Evolutionary conservation across 2,113 vertebrate genomes (phyloP), one percentile per base, ranked within the genome.

Genomic region (Toxotes chatareus): DNA sequence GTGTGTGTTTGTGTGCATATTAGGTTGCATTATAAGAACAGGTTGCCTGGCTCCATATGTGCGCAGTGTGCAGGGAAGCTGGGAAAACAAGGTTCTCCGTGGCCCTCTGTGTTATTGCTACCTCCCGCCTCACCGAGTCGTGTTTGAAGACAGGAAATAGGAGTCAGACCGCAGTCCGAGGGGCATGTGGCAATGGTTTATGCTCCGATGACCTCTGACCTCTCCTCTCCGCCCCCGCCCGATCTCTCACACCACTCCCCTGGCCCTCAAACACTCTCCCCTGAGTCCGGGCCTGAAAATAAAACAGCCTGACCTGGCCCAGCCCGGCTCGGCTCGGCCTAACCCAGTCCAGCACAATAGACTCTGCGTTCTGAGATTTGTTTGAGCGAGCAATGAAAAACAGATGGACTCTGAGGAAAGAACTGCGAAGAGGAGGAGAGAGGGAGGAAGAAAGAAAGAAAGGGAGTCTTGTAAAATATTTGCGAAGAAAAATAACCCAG

Each of bases 91-190:
- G 93, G 89, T 92, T 96, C 96, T 94, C 90, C 88, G 65, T 93
- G 91, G 80, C 93, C 90, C 89, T 93, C 87, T 51, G 88, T 95
- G 93, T 97, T 97, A 95, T 96, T 97, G 88, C 93, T 95, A 90
- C 94, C 93, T 94, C 94, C 94, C 79, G 88, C 94, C 92, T 94
- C 95, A 94, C 90, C 86, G 80, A 90, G 83, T 79, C 89, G 93
- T 93, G 95, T 96, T 97, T 96, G 95, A 94, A 94, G 95, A 93
- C 95, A 97, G 96, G 96, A 98, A 98, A 96, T 97, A 96, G 92
- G 96, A 97, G 96, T 86, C 94, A 96, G 93, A 91, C 95, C 95
- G 93, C 93, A 93, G 95, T 95, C 95, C 94, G 89, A 87, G 92
- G 93, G 92, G 93, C 95, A 95, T 96, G 93, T 97, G 96, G 96